Base-by-base conservation (phyloP, 2,113 vertebrate species). In the Sphyrna mokarran region DNA sequence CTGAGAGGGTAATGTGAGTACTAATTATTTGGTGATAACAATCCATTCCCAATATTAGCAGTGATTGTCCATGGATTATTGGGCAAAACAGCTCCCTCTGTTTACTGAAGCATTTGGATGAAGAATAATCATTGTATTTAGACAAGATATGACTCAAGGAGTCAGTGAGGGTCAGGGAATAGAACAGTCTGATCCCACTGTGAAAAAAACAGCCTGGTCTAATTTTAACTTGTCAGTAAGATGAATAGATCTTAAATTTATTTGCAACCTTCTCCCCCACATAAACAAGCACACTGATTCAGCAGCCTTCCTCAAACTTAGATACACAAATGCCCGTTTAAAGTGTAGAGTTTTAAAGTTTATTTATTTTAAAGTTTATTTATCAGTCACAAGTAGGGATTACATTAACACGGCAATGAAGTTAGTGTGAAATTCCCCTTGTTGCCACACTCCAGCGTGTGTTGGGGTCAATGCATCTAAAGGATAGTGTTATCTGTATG, bases 181-280 rank as follows among this genome's bases (percentile, higher is more conserved):
- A 68, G 61, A 93, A 93, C 89, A 37, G 89, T 93, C 89, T 93
- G 89, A 93, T 93, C 89, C 66, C 29, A 22, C 89, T 37, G 58
- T 9, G 63, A 37, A 66, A 61, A 61, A 87, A 26, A 87, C 33
- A 90, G n/a, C 9, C 89, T n/a, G 5, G 33, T 93, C 89, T 66
- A 37, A 66, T 93, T 93, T 66, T 37, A 68, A 66, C 58, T 91
- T 93, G 89, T 37, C 61, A 66, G 61, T 18, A 23, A 93, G 61
- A 93, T 37, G 89, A 37, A 93, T 93, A 16, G 89, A 0, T 93
- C n/a, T 37, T 93, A 37, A 93, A 93, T 66, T 93, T 93, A 93
- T 93, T 68, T 68, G 33, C 61, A 93, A 93, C 89, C 29, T n/a
- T 93, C 61, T 37, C 58, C 26, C 29, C 33, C 4, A n/a, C 61